phyloP scores from a whole-genome alignment of 2,888 invertebrate genomes.

The Eucriotettix oculatus region DNA sequence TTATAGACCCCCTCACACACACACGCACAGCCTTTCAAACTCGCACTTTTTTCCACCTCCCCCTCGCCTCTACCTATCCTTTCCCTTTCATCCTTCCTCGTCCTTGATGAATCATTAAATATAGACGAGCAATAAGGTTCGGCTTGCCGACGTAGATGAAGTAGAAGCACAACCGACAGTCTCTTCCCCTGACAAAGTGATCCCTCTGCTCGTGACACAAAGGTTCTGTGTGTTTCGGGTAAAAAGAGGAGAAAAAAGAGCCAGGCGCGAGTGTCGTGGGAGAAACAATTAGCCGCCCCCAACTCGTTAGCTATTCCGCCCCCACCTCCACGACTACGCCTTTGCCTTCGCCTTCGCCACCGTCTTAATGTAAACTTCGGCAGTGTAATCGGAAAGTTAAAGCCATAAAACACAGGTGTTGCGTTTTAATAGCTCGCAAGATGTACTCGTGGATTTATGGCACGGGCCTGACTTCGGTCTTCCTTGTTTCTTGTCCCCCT shows the following conservation, averaged over 20 bases:
- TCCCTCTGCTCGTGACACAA: neutral
- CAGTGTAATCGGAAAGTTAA: neutral
- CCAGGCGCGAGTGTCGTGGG: no score
- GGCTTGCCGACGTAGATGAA: neutral
- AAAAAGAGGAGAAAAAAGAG: no score
- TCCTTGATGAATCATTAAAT: conserved; percentile 13
- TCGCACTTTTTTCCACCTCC: no score
- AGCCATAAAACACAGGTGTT: neutral
- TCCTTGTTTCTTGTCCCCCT: neutral
- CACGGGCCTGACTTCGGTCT: neutral
- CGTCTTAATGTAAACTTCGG: neutral
- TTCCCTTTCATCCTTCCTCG: neutral
- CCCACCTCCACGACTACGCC: neutral
- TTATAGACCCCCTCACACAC: neutral
- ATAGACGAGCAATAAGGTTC: conserved; percentile 11
- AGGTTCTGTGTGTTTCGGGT: no score
- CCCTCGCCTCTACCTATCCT: neutral
- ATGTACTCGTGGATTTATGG: neutral
- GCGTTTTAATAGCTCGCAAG: neutral
- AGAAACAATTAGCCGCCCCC: no score
- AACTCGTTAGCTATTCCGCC: neutral
- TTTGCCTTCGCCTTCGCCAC: neutral
- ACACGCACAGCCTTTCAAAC: neutral
- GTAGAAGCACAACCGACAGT: neutral
- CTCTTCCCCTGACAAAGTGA: neutral